Percentiles rank a stretch among this genome's conserved stretches.
Evolutionary conservation across 2,113 vertebrate genomes (phyloP).

Genomic region (Trochalopteron elliotii): DNA sequence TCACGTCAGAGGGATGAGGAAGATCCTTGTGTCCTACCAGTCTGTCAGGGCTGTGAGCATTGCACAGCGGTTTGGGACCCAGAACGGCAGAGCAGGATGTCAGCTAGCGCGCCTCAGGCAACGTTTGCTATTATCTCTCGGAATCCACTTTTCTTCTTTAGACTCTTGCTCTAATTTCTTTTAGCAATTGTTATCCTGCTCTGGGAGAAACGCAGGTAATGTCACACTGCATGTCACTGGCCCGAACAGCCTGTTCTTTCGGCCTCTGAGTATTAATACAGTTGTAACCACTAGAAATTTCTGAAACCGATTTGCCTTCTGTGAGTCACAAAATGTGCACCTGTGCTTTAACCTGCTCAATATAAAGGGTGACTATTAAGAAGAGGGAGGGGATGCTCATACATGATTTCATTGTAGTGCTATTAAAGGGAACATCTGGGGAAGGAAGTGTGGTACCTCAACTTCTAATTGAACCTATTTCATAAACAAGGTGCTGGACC

Average conservation of each 20-base stretch:
- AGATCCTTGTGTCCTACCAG: neutral
- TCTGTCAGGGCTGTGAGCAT: neutral
- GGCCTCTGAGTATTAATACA: neutral
- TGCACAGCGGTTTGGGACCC: neutral
- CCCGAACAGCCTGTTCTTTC: neutral
- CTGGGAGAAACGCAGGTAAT: neutral
- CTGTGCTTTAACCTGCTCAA: neutral
- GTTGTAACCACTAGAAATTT: neutral
- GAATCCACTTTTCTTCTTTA: neutral
- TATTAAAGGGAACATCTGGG: neutral
- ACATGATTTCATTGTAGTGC: neutral
- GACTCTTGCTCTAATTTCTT: neutral
- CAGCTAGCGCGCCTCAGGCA: neutral
- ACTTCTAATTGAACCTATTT: slow-evolving; percentile 1
- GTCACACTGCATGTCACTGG: neutral
- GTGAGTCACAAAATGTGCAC: slow-evolving; percentile 3
- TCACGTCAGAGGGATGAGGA: neutral
- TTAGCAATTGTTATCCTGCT: neutral
- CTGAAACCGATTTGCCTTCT: neutral
- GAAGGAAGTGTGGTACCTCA: slow-evolving; percentile 37
- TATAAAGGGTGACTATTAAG: neutral
- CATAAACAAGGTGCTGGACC: neutral
- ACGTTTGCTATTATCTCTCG: neutral
- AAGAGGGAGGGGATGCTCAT: neutral
- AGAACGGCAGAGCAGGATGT: neutral